Conservation (phyloP, 92 coral and sea anemone genomes). For the Porites cylindrica region DNA sequence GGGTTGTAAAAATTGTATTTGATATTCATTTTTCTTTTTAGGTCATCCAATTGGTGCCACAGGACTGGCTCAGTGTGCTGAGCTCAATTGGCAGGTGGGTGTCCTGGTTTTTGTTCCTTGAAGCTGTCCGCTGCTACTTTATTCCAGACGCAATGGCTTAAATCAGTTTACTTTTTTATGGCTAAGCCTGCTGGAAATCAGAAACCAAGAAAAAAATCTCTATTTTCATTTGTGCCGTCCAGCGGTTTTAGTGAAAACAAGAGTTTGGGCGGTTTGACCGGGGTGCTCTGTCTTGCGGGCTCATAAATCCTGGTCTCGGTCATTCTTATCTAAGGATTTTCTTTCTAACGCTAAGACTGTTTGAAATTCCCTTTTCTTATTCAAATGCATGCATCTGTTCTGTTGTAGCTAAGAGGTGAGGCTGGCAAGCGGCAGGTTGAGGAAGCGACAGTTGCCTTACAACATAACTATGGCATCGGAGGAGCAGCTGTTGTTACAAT, state of each 20-base stretch:
- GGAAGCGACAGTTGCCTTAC: conserved; percentile 77
- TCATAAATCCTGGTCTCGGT: too few species aligned
- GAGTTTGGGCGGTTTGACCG: too few species aligned
- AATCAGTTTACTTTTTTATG: too few species aligned
- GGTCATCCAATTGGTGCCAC: conserved; percentile 86
- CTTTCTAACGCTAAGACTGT: too few species aligned
- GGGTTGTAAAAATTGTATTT: not conserved
- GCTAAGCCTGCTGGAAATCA: too few species aligned
- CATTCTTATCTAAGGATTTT: too few species aligned
- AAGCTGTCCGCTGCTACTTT: not conserved
- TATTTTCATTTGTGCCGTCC: too few species aligned
- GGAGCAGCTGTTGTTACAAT: conserved; percentile 89
- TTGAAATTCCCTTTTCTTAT: not conserved
- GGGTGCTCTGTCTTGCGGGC: too few species aligned
- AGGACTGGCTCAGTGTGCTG: conserved; percentile 84
- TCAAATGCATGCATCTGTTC: not conserved
- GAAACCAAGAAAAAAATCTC: too few species aligned
- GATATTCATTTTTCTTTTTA: not conserved
- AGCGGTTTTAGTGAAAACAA: too few species aligned
- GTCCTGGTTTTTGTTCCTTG: not conserved
- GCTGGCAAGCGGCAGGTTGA: conserved; percentile 89
- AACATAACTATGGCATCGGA: conserved; percentile 89
- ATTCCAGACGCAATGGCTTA: too few species aligned
- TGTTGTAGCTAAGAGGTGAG: conserved; percentile 76
- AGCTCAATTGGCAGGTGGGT: conserved; percentile 77